Percentiles rank a stretch among this genome's conserved stretches.
phyloP scores from a whole-genome alignment of 2,113 vertebrate species.

The Aegithalos caudatus region DNA sequence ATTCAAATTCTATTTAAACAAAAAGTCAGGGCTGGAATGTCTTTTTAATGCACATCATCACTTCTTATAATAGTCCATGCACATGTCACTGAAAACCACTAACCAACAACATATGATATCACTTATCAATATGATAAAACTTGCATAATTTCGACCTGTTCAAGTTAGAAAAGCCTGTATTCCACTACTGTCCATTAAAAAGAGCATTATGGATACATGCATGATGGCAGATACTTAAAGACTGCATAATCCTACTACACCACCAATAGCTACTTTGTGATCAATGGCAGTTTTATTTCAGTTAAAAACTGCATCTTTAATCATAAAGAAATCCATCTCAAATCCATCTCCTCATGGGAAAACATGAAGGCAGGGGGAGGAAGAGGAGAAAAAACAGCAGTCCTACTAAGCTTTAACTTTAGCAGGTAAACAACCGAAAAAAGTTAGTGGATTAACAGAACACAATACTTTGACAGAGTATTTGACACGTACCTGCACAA shows the following conservation, averaged over 20 bases:
- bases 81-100: not conserved
- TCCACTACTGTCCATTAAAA: not conserved
- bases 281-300: not conserved
- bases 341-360: not conserved
- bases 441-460: not conserved
- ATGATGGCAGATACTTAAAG: not conserved
- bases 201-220: not conserved
- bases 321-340: not conserved
- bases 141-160: not conserved
- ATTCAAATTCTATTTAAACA: not conserved
- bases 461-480: not conserved
- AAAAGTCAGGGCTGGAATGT: not conserved
- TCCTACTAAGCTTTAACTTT: not conserved
- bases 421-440: not conserved
- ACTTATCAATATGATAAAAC: not conserved
- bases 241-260: not conserved
- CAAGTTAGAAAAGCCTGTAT: not conserved
- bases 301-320: not conserved
- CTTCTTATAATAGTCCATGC: not conserved
- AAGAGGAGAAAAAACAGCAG: not conserved
- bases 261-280: not conserved
- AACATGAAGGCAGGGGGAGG: rapidly evolving
- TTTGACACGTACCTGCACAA: not conserved
- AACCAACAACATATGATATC: not conserved
- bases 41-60: not conserved